Conservation (phyloP, 1,140 invertebrate species). For the Zaprionus camerounensis region DNA sequence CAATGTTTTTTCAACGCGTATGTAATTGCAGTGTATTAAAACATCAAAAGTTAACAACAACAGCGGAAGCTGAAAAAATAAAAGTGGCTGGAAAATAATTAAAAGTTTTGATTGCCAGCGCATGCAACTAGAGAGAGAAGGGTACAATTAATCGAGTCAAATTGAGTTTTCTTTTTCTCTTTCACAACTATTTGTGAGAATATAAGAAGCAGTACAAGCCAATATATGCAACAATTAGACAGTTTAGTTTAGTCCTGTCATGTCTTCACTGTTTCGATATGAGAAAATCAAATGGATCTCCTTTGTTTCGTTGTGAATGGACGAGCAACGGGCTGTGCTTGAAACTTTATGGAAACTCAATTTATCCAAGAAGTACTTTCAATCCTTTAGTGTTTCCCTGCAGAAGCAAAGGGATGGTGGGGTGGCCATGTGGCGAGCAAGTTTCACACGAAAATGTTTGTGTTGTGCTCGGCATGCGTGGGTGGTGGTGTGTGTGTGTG, state of each 20-base stretch:
- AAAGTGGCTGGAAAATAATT: constrained; percentile 57
- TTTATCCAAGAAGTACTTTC: constrained; percentile 30
- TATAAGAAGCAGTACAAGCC: not conserved
- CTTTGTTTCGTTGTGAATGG: constrained; percentile 45
- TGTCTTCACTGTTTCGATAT: constrained; percentile 39
- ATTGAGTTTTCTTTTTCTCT: constrained; percentile 35
- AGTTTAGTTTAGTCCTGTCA: not conserved
- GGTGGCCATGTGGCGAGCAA: constrained; percentile 43
- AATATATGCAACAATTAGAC: not conserved
- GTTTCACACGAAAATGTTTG: constrained; percentile 58
- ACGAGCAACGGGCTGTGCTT: constrained; percentile 34
- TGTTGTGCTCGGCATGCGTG: constrained; percentile 43
- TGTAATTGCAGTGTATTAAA: constrained; percentile 75
- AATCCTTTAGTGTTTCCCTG: constrained; percentile 21
- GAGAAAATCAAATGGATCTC: constrained; percentile 58
- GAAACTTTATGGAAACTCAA: constrained; percentile 10
- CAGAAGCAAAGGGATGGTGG: not conserved
- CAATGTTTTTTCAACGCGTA: not conserved
- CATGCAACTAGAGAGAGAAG: constrained; percentile 37
- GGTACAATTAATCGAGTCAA: constrained; percentile 58
- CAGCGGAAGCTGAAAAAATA: constrained; percentile 4
- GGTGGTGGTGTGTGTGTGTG: constrained; percentile 38
- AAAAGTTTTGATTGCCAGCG: constrained; percentile 66
- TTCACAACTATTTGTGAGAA: not conserved
- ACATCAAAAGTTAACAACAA: constrained; percentile 68